Evolutionary conservation across 2,888 invertebrate species (phyloP).

Genomic region (Drosophila bunnanda): DNA sequence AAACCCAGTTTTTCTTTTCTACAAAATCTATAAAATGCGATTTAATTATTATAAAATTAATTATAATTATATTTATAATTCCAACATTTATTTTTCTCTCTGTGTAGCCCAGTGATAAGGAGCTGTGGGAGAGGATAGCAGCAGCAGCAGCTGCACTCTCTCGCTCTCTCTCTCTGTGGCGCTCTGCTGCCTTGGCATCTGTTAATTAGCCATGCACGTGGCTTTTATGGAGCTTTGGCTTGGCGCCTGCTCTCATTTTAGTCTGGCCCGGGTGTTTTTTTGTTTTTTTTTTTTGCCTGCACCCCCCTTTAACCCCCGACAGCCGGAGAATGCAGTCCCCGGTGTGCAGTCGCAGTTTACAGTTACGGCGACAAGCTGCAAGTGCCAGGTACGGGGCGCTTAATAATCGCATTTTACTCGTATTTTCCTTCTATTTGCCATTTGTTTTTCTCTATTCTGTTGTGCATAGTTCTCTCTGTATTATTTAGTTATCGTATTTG

Average conservation of each 20-base stretch:
- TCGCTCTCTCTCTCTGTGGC: background rate
- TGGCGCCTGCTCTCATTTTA: constrained; percentile 33
- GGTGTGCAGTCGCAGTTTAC: constrained; percentile 19
- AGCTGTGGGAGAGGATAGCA: constrained; percentile 7
- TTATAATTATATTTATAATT: no score
- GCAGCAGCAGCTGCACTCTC: background rate
- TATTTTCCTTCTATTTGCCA: constrained; percentile 3
- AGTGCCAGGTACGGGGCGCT: constrained; percentile 17
- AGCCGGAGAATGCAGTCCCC: background rate
- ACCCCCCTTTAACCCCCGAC: background rate
- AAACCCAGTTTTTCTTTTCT: no score
- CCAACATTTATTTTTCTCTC: no score
- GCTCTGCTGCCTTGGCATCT: constrained; percentile 12
- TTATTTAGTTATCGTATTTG: background rate
- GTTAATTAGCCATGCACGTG: constrained; percentile 60
- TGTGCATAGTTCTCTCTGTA: background rate
- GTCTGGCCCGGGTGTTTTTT: constrained; percentile 2
- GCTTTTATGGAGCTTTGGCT: constrained; percentile 43
- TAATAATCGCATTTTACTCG: constrained; percentile 27
- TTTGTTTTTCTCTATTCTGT: background rate
- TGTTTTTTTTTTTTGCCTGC: background rate
- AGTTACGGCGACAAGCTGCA: constrained; percentile 28
- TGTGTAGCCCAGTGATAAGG: constrained; percentile 11
- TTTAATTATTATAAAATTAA: no score
- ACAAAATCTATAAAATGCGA: no score